A percentile compares a stretch with the other conserved stretches of the same genome.
Conservation (phyloP, 1,140 invertebrate species). For the Frieseomelitta varia region DNA sequence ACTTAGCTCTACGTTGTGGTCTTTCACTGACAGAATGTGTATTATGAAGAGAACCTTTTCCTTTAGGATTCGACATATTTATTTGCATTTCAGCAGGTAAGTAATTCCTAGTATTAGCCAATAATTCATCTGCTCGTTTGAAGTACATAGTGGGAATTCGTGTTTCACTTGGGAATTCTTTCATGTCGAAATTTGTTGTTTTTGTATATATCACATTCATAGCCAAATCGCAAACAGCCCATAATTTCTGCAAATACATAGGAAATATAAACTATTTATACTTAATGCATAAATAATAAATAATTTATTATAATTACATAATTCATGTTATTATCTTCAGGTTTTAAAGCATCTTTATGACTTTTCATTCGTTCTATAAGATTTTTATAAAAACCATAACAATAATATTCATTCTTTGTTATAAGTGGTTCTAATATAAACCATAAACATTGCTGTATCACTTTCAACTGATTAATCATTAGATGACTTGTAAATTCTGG, state of each 20-base stretch:
- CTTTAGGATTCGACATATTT: constrained; percentile 82
- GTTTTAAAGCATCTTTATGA: constrained; percentile 93
- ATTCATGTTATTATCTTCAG: constrained; percentile 91
- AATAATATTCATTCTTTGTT: constrained; percentile 95
- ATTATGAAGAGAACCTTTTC: constrained; percentile 78
- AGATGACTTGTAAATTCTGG: constrained; percentile 90
- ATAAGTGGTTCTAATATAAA: constrained; percentile 97
- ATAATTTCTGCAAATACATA: constrained; percentile 91
- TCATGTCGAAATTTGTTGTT: constrained; percentile 93
- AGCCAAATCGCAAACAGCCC: constrained; percentile 97
- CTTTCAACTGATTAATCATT: constrained; percentile 88
- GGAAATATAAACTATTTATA: constrained; percentile 26
- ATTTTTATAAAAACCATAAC: constrained; percentile 97
- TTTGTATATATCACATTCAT: constrained; percentile 93
- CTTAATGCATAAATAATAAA: background rate
- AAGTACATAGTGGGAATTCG: constrained; percentile 94
- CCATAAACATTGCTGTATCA: constrained; percentile 93
- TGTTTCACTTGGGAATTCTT: constrained; percentile 93
- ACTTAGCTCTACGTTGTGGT: constrained; percentile 77
- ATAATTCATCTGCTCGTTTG: constrained; percentile 87
- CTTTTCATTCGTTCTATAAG: constrained; percentile 96
- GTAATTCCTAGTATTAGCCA: constrained; percentile 88
- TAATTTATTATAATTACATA: constrained; percentile 84
- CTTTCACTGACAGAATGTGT: constrained; percentile 77
- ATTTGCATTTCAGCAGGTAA: constrained; percentile 87